Conservation (phyloP, 2,888 invertebrate genomes). For the Salpingus planirostris region DNA sequence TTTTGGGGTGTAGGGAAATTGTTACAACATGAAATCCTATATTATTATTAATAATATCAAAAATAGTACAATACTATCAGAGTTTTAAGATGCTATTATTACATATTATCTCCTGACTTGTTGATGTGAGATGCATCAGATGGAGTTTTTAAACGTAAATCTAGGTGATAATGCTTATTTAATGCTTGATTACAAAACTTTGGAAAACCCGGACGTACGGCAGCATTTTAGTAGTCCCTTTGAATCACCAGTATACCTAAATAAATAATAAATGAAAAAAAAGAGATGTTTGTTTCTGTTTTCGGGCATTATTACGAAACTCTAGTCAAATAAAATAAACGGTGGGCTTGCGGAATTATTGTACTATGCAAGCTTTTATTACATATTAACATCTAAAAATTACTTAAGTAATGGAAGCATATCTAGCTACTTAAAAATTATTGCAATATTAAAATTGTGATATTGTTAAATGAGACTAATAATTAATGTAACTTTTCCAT, state of each 20-base stretch:
- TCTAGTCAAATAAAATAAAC: conserved; percentile 20
- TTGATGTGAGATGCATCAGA: not conserved
- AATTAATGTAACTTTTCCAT: conserved; percentile 38
- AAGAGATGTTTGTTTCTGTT: conserved; percentile 20
- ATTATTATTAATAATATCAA: too few species aligned
- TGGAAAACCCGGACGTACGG: conserved; percentile 1
- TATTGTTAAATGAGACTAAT: conserved; percentile 43
- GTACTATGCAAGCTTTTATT: conserved; percentile 19
- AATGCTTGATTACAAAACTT: not conserved
- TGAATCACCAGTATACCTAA: too few species aligned
- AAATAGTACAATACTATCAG: too few species aligned
- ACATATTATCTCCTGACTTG: too few species aligned
- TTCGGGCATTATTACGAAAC: conserved; percentile 17
- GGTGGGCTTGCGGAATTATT: conserved; percentile 18
- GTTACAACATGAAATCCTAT: too few species aligned
- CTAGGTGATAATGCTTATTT: not conserved
- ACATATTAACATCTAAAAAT: conserved; percentile 16
- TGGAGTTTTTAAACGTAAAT: too few species aligned
- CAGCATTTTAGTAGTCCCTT: conserved; percentile 22
- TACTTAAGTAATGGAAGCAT: conserved; percentile 37
- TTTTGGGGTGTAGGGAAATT: too few species aligned
- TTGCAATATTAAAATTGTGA: conserved; percentile 44
- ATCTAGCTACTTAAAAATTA: conserved; percentile 38
- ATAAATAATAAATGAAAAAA: not conserved
- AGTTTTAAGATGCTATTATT: too few species aligned